Conservation (phyloP, 2,888 invertebrate species). For the Agrotis exclamationis region DNA sequence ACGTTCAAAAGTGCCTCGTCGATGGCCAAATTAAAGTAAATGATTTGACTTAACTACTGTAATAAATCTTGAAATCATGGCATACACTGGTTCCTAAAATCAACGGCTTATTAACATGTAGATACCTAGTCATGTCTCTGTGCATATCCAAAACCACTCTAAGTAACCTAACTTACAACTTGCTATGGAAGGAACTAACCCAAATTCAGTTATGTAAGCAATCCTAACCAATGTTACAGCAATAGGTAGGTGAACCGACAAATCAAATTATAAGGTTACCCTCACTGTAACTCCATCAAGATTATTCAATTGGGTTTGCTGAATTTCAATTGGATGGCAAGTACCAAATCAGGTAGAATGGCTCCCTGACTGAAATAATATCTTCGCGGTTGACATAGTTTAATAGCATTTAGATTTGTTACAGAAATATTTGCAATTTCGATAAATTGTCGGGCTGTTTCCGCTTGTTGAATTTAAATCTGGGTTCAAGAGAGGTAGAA, state of each 20-base stretch:
- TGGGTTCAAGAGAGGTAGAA: background rate
- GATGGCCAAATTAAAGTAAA: no score
- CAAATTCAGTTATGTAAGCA: conserved; percentile 77
- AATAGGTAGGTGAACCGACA: conserved; percentile 72
- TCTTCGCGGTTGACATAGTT: conserved; percentile 57
- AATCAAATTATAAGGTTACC: conserved; percentile 78
- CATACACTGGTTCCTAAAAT: background rate
- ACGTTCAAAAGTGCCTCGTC: no score
- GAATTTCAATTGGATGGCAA: conserved; percentile 75
- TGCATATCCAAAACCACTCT: conserved; percentile 48
- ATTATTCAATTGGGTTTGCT: conserved; percentile 76
- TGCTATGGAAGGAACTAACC: conserved; percentile 65
- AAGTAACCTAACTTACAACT: conserved; percentile 47
- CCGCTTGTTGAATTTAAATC: background rate
- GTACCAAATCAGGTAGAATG: conserved; percentile 68
- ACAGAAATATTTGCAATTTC: conserved; percentile 44
- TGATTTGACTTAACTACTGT: no score
- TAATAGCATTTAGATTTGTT: conserved; percentile 45
- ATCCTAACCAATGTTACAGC: conserved; percentile 68
- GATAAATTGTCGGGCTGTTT: conserved; percentile 23
- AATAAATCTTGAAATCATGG: background rate
- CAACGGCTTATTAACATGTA: background rate
- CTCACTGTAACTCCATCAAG: conserved; percentile 70
- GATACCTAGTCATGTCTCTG: conserved; percentile 8
- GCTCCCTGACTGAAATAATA: conserved; percentile 71